Percentiles rank a stretch among this genome's conserved stretches.
Conservation (phyloP, 2,113 vertebrate genomes). For the Sialia sialis region DNA sequence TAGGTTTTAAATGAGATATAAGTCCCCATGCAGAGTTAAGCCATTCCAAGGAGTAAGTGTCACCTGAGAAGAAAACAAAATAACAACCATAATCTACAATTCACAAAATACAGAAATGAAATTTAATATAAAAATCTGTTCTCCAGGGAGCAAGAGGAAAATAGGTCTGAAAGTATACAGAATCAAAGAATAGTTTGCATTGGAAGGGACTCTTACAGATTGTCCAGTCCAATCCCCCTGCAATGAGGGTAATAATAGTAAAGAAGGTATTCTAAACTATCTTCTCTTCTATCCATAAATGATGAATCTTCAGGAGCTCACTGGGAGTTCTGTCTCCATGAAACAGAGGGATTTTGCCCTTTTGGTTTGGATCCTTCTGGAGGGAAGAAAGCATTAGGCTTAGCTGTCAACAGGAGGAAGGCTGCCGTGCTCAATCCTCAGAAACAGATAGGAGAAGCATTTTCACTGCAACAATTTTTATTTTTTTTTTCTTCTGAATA, state of each 20-base stretch:
- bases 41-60: not conserved
- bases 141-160: not conserved
- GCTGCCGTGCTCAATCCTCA: not conserved
- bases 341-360: not conserved
- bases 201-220: not conserved
- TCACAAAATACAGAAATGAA: not conserved
- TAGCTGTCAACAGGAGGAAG: not conserved
- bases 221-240: not conserved
- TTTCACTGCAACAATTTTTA: not conserved
- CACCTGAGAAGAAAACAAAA: not conserved
- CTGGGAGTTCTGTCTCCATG: not conserved
- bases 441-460: not conserved
- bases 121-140: not conserved
- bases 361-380: not conserved
- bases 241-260: not conserved
- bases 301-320: not conserved
- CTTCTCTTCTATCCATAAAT: not conserved
- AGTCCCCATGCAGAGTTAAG: not conserved
- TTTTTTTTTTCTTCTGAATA: not conserved
- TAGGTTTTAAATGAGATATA: not conserved
- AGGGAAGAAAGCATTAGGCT: not conserved
- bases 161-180: not conserved
- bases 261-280: not conserved
- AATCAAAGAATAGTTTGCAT: not conserved
- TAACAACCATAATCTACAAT: not conserved